Base-by-base conservation (phyloP, 2,113 vertebrate species). In the Apodemus speciosus region DNA sequence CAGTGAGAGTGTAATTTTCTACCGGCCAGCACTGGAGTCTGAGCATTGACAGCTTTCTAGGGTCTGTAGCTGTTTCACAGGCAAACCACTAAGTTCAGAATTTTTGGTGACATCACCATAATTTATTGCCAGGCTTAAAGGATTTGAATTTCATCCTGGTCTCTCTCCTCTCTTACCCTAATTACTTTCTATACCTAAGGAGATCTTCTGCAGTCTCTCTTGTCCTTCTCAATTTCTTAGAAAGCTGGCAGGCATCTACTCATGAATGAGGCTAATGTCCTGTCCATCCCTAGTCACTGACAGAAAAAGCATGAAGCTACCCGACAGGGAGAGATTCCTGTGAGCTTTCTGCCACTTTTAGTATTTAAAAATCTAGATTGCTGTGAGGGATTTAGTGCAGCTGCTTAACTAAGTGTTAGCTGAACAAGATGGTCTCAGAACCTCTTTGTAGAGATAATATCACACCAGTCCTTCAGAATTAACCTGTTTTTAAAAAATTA, bases 401-500 rank as follows among this genome's bases (percentile, higher is more conserved):
- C 38, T 69, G 2, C 23, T 88, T 80, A 94, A 68, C 6, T 73
- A 85, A 43, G 72, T 49, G 46, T 81, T 76, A 71, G 60, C 30
- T 60, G 85, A 60, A 76, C 38, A 49, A 56, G 58, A 60, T 88
- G 13, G 62, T 73, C 38, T 91, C 30, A 56, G 35, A 75, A 53
- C 40, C 10, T 83, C 81, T 85, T 72, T 43, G 75, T 85, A 80
- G 43, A 94, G 38, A 53, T 60, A 58, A 27, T 10, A 91, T 79
- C 15, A 79, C 25, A 73, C 51, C 46, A 88, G 2, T 71, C 80
- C 32, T 30, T 84, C 3, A 93, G 15, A 94, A 90, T 27, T 83
- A 86, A 89, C 76, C 16, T 91, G 32, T 71, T 38, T 89, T 79
- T 69, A n/a, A 92, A 96, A 62, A 85, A 73, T 72, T 80, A 66